phyloP scores from a whole-genome alignment of 2,888 invertebrate genomes.

The Agrotis puta region DNA sequence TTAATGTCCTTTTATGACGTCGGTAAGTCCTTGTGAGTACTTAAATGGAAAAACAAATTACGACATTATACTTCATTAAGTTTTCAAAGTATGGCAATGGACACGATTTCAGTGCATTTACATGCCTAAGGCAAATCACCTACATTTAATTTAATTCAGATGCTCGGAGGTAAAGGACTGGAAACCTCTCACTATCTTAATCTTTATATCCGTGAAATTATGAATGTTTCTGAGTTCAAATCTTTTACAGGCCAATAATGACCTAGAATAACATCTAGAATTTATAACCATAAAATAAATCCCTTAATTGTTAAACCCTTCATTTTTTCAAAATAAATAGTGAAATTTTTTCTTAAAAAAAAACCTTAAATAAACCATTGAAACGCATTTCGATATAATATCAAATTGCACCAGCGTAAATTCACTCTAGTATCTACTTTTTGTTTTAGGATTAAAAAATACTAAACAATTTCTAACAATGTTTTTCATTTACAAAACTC shows the following conservation, averaged over 20 bases:
- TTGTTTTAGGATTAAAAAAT: too few relatives aligned
- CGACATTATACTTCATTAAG: constrained; percentile 49
- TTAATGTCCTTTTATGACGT: constrained; percentile 33
- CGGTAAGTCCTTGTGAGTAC: constrained; percentile 30
- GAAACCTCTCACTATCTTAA: constrained; percentile 8
- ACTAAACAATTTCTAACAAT: too few relatives aligned
- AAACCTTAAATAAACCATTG: too few relatives aligned
- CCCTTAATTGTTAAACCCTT: too few relatives aligned
- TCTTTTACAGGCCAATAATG: neutral
- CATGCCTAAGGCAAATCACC: constrained; percentile 13
- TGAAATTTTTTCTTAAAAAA: too few relatives aligned
- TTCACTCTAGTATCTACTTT: too few relatives aligned
- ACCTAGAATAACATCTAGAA: too few relatives aligned
- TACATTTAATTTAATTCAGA: constrained; percentile 23
- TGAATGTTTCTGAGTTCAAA: neutral
- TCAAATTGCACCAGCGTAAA: too few relatives aligned
- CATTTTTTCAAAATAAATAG: too few relatives aligned
- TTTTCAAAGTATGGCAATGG: constrained; percentile 24
- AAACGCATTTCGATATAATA: too few relatives aligned
- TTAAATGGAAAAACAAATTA: constrained; percentile 47
- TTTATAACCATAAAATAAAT: too few relatives aligned
- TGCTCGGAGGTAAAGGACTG: neutral
- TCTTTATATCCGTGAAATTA: neutral
- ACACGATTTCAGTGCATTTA: constrained; percentile 17
- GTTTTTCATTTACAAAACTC: too few relatives aligned